A percentile compares a stretch with the other conserved stretches of the same genome.
These are phyloP conservation scores for Myrmecophaga tridactyla DNA, from an alignment of 2,113 vertebrate genomes.

Conservation along the genomic window DNA sequence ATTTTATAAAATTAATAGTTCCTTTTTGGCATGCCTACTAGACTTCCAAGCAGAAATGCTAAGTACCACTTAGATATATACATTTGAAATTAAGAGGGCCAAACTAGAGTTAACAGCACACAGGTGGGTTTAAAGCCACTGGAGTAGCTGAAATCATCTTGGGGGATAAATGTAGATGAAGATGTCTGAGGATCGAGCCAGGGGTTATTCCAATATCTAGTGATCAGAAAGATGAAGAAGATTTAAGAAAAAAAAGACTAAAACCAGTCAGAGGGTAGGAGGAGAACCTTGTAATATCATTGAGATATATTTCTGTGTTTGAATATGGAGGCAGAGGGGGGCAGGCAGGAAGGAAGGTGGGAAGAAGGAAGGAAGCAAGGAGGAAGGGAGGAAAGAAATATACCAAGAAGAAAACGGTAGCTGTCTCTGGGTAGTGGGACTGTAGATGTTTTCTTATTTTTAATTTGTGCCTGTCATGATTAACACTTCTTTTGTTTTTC, in stretches of 20 bases:
- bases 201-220: not conserved
- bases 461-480: not conserved
- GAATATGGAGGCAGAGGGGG: not conserved
- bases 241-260: not conserved
- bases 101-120: not conserved
- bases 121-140: not conserved
- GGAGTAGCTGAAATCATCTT: not conserved
- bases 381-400: not conserved
- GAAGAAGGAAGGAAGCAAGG: fast-evolving
- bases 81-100: not conserved
- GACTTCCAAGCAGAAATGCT: not conserved
- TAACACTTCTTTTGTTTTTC: not conserved
- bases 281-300: not conserved
- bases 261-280: not conserved
- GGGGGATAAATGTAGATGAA: not conserved
- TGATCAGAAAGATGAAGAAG: not conserved
- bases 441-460: not conserved
- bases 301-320: not conserved
- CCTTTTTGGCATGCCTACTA: not conserved
- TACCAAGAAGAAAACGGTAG: not conserved
- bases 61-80: not conserved
- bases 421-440: not conserved
- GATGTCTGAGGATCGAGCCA: not conserved
- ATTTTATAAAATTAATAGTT: not conserved
- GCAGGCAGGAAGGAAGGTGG: too few species aligned